These are phyloP conservation scores for Eospalax fontanierii DNA, from an alignment of 2,797 vertebrate species.

Conservation along the genomic window DNA sequence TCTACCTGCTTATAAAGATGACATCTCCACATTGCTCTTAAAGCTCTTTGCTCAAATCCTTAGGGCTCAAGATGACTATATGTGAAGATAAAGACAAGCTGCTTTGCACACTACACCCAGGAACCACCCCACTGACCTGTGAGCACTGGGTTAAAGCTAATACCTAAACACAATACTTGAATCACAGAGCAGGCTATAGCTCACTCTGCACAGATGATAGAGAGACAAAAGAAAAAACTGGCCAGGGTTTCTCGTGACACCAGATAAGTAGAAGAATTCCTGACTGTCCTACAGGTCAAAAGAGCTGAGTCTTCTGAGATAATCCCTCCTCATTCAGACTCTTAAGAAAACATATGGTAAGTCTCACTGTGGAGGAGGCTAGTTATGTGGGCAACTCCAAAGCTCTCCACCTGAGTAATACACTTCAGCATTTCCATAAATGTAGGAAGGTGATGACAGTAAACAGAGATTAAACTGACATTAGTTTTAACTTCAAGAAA, in stretches of 20 bases:
- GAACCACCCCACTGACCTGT: background rate
- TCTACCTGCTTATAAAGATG: conserved; percentile 35
- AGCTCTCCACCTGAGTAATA: conserved; percentile 26
- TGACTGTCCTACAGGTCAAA: background rate
- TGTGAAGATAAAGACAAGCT: conserved; percentile 30
- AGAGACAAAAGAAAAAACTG: background rate
- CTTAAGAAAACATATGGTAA: conserved; percentile 26
- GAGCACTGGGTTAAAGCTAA: background rate
- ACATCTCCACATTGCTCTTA: conserved; percentile 35
- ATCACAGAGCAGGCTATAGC: background rate
- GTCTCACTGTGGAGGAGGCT: background rate
- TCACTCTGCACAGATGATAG: conserved; percentile 12
- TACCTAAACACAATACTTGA: background rate
- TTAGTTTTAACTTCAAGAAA: conserved; percentile 45
- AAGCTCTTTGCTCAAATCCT: conserved; percentile 58
- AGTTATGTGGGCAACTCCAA: conserved; percentile 39
- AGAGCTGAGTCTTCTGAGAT: background rate
- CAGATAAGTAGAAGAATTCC: background rate
- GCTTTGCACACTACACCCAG: background rate
- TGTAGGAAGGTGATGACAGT: background rate
- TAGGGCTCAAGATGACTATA: conserved; percentile 37
- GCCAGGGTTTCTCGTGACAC: background rate
- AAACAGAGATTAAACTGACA: conserved; percentile 43
- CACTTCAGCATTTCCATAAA: conserved; percentile 13
- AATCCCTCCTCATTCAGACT: background rate